A percentile compares a stretch with the other conserved stretches of the same genome.
Evolutionary conservation across 2,113 vertebrate species (phyloP).

Genomic region (Oxygymnocypris stewartii): DNA sequence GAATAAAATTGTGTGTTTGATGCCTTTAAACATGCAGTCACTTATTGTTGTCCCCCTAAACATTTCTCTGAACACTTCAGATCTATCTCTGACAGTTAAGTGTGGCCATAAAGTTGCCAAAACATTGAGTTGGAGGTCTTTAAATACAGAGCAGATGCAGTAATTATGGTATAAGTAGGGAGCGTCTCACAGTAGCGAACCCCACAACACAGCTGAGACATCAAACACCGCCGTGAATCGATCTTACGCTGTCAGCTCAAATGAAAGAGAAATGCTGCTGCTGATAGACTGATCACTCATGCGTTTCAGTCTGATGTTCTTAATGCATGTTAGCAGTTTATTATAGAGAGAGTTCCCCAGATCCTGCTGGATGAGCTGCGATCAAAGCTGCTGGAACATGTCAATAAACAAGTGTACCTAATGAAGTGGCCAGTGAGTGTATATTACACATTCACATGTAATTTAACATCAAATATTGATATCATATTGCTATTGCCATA

Average conservation of each 20-base stretch:
- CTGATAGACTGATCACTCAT: constrained; percentile 1
- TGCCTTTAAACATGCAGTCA: background rate
- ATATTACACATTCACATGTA: no score
- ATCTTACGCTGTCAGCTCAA: constrained; percentile 43
- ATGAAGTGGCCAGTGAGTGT: no score
- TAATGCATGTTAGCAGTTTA: constrained; percentile 1
- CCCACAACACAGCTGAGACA: constrained; percentile 56
- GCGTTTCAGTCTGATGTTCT: background rate
- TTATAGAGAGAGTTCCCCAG: background rate
- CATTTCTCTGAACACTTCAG: constrained; percentile 16
- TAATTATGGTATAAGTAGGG: constrained; percentile 42
- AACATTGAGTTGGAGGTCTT: constrained; percentile 46
- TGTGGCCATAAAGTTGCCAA: constrained; percentile 46
- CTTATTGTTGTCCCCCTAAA: background rate
- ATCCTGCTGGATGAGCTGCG: background rate
- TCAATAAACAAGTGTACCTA: no score
- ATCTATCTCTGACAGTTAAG: constrained; percentile 31
- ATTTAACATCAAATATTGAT: no score
- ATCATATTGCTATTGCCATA: no score
- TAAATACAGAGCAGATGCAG: constrained; percentile 50
- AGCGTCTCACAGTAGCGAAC: constrained; percentile 47
- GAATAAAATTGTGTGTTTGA: background rate
- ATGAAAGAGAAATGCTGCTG: constrained; percentile 21
- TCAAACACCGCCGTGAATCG: constrained; percentile 50
- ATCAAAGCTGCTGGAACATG: background rate